phyloP scores from a whole-genome alignment of 2,797 vertebrate species.

The Gambelia wislizenii region DNA sequence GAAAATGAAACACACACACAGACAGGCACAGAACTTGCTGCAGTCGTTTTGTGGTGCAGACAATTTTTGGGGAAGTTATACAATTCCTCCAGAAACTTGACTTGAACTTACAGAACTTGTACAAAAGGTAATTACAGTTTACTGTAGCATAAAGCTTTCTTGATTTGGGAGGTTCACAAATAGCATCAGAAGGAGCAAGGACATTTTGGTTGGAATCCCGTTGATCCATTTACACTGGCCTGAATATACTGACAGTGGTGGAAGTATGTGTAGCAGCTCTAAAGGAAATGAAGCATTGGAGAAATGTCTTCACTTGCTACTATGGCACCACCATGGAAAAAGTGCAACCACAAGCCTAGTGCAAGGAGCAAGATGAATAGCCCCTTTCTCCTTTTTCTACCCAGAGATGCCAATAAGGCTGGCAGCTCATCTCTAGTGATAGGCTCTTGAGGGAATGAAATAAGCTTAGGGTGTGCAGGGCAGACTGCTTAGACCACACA shows the following conservation, averaged over 20 bases:
- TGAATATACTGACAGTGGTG: too few relatives aligned
- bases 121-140: not conserved
- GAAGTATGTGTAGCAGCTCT: too few relatives aligned
- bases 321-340: too few relatives aligned
- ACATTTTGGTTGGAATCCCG: too few relatives aligned
- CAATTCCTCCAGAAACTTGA: slow-evolving; percentile 5
- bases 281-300: too few relatives aligned
- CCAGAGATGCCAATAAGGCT: not conserved
- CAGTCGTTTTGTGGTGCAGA: not conserved
- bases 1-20: not conserved
- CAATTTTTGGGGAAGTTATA: not conserved
- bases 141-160: not conserved
- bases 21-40: not conserved
- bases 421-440: not conserved
- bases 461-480: not conserved
- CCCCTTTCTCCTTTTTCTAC: not conserved
- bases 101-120: not conserved
- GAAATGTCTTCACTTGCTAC: too few relatives aligned
- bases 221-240: too few relatives aligned
- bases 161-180: too few relatives aligned
- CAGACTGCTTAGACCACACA: not conserved
- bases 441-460: not conserved
- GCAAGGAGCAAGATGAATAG: too few relatives aligned
- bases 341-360: too few relatives aligned
- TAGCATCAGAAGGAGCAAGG: too few relatives aligned